phyloP scores from a whole-genome alignment of 2,113 vertebrate species.

The Psophia crepitans region DNA sequence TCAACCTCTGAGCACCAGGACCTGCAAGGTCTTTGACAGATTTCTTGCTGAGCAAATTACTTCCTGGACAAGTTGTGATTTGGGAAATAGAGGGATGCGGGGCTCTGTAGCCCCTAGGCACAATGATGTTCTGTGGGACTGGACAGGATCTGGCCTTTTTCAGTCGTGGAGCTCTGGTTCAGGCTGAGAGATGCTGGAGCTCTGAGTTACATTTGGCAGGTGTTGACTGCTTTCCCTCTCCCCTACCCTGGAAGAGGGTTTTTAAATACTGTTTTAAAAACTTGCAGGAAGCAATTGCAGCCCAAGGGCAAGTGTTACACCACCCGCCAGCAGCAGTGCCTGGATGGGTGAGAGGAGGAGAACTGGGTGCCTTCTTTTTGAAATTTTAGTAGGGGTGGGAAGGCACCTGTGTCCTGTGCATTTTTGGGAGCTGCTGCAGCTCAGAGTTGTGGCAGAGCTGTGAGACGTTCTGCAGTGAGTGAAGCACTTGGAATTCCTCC shows the following conservation, averaged over 20 bases:
- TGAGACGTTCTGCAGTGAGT: neutral
- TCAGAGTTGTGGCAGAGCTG: neutral
- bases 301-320: neutral
- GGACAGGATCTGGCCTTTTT: neutral
- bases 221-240: neutral
- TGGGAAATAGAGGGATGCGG: neutral
- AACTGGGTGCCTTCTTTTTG: neutral
- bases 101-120: neutral
- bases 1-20: neutral
- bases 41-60: neutral
- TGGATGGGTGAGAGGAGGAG: neutral
- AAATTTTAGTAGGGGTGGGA: neutral
- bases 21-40: neutral
- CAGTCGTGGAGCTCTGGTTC: neutral
- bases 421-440: neutral
- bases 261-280: neutral
- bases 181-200: neutral
- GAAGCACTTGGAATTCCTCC: neutral
- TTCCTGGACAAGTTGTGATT: neutral
- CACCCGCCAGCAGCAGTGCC: neutral
- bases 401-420: neutral
- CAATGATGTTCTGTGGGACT: neutral
- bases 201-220: neutral
- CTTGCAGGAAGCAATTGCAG: neutral
- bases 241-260: neutral